These are phyloP conservation scores for Rallus limicola DNA, from an alignment of 2,113 vertebrate species.

Conservation along the genomic window DNA sequence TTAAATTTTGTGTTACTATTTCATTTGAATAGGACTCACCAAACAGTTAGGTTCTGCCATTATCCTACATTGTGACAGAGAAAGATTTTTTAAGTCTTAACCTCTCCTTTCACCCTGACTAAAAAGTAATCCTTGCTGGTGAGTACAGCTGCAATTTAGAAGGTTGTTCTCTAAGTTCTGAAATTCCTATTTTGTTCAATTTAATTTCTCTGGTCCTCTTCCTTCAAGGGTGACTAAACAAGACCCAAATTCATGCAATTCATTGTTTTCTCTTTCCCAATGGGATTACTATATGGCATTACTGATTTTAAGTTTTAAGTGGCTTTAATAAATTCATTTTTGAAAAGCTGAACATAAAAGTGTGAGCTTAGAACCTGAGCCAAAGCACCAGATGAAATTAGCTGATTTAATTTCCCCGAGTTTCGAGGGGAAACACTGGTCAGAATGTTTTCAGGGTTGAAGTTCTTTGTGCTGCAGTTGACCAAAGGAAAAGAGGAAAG, in stretches of 20 bases:
- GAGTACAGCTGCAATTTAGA: background rate
- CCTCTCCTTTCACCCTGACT: background rate
- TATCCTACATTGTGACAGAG: background rate
- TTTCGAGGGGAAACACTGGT: background rate
- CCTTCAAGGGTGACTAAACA: background rate
- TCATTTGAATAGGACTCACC: background rate
- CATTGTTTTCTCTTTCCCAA: background rate
- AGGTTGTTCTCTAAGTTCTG: background rate
- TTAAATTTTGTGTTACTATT: background rate
- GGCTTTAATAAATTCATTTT: background rate
- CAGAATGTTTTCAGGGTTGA: background rate
- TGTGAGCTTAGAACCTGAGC: conserved; percentile 19
- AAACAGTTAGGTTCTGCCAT: background rate
- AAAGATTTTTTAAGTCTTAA: background rate
- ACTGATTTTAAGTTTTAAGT: background rate
- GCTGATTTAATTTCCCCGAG: background rate
- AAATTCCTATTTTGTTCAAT: background rate
- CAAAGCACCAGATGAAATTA: conserved; percentile 14
- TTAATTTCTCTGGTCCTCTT: background rate
- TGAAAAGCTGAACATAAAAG: background rate
- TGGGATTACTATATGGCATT: background rate
- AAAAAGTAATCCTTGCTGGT: background rate
- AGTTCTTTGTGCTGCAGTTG: background rate
- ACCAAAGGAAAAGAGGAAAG: background rate
- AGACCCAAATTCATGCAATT: background rate